Evolutionary conservation across 2,113 vertebrate species (phyloP), one percentile per base, ranked within the genome.

Genomic region (Brienomyrus brachyistius): DNA sequence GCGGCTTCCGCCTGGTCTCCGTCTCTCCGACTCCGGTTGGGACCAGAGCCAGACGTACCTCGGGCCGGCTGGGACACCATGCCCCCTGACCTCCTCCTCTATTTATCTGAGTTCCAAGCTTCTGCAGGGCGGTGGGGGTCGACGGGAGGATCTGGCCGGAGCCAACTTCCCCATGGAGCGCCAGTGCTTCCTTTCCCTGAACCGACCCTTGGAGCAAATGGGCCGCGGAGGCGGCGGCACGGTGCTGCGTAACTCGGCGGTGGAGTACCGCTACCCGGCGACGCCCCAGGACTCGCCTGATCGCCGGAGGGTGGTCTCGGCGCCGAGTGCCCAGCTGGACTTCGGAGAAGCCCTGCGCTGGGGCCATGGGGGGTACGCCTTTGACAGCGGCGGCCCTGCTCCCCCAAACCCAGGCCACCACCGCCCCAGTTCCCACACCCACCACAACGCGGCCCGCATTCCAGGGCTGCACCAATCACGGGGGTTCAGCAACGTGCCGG

Each of bases 41-140:
- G 98, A 99, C 92, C 98, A 97, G 91, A 97, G 97, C 87, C 97
- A 97, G 92, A 97, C 97, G 88, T 97, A 96, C 94, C 95, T 98
- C 90, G 95, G 94, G 45, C 90, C 97, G 83, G 95, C 82, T 91
- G 95, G 90, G 91, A 94, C 88, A 91, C 95, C 40, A 90, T 95
- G 74, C 93, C 96, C 27, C 90, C 95, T 87, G 91, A 95, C 74
- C 11, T 90, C n/a, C 43, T 93, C 94, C 0, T 94, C 96, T 0
- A 94, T 97, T 5, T 95, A 98, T 87, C 93, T 97, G 91, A 97
- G 96, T 54, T 94, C 96, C 4, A 95, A 95, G 94, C 95, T 96
- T 51, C 95, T 96, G 89, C 95, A 95, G 92, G 94, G 95, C 50
- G 94, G 93, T 15, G 0, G 94, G 93, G 4, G 93, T 92, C 5